phyloP scores from a whole-genome alignment of 1,140 invertebrate species.

The Microplitis mediator region DNA sequence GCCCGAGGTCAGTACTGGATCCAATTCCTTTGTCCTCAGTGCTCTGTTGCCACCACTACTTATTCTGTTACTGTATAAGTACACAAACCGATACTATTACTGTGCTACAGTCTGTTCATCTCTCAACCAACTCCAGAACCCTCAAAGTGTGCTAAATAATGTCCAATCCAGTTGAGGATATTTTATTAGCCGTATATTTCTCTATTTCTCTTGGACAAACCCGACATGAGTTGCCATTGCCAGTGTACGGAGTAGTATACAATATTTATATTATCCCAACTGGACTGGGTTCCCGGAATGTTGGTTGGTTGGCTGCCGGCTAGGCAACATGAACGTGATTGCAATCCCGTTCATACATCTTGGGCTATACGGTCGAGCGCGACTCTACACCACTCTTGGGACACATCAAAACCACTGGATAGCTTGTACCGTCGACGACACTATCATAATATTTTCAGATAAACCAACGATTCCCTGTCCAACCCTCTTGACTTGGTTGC shows the following conservation, averaged over 20 bases:
- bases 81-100: too few species aligned
- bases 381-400: slow-evolving; percentile 53
- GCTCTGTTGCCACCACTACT: too few species aligned
- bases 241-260: slow-evolving; percentile 43
- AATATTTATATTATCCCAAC: slow-evolving; percentile 62
- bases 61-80: too few species aligned
- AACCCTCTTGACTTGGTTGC: slow-evolving; percentile 3
- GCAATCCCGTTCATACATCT: slow-evolving; percentile 60
- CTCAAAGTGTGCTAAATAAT: slow-evolving; percentile 31
- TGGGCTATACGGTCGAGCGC: slow-evolving; percentile 45
- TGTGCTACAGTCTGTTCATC: slow-evolving; percentile 15
- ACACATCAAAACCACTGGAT: slow-evolving; percentile 51
- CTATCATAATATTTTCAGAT: slow-evolving; percentile 58
- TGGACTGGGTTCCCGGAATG: slow-evolving; percentile 39
- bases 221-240: not conserved
- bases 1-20: slow-evolving; percentile 30
- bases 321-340: slow-evolving; percentile 58
- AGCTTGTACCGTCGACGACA: slow-evolving; percentile 35
- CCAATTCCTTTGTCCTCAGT: slow-evolving; percentile 21
- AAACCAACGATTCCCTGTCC: slow-evolving; percentile 46
- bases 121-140: slow-evolving; percentile 21
- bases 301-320: slow-evolving; percentile 27
- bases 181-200: not conserved
- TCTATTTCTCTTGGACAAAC: not conserved
- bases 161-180: not conserved